phyloP scores from a whole-genome alignment of 1,140 invertebrate genomes.

The Drosophila sturtevanti region DNA sequence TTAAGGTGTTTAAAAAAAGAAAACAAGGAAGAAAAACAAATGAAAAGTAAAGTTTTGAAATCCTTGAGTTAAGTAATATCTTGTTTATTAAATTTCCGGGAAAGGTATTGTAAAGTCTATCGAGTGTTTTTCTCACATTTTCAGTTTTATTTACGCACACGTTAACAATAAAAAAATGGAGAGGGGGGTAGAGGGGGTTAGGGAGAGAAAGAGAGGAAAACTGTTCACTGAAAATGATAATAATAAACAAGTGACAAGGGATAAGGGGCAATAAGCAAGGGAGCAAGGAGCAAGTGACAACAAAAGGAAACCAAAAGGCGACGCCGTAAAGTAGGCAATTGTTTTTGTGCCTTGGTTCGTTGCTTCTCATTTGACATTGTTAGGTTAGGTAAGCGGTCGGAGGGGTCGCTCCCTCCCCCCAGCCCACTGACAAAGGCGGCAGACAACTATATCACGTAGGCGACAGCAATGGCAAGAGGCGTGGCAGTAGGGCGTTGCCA shows the following conservation, averaged over 20 bases:
- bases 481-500: constrained; percentile 6
- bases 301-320: constrained; percentile 14
- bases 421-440: neutral
- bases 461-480: neutral
- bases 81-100: neutral
- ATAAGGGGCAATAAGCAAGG: neutral
- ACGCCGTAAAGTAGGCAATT: constrained; percentile 65
- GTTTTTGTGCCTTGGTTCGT: constrained; percentile 50
- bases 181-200: no score
- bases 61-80: neutral
- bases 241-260: constrained; percentile 43
- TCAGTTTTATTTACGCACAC: constrained; percentile 41
- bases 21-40: neutral
- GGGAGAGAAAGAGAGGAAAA: constrained; percentile 5
- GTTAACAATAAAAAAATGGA: constrained; percentile 48
- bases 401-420: neutral
- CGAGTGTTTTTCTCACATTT: neutral
- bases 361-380: constrained; percentile 35
- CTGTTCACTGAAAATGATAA: constrained; percentile 56
- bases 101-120: neutral
- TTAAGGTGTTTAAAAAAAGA: neutral
- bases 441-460: constrained; percentile 14
- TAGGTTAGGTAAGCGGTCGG: constrained; percentile 7
- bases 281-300: constrained; percentile 15
- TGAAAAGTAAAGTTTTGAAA: neutral